phyloP scores from a whole-genome alignment of 1,140 invertebrate species.

The Pemphigus obesinymphae region DNA sequence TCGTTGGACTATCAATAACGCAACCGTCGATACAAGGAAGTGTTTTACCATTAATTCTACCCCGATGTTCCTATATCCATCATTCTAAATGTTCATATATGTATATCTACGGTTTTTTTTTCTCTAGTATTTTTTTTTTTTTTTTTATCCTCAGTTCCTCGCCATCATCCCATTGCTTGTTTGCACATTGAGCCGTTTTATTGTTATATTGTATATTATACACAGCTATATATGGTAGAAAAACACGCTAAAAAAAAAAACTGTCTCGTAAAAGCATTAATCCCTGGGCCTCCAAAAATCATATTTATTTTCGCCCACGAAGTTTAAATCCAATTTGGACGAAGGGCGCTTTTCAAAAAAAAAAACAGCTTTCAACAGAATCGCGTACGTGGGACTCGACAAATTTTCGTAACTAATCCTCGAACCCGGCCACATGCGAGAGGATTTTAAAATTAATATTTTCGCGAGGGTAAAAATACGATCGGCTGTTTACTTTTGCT shows the following conservation, averaged over 20 bases:
- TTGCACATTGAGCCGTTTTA: background rate
- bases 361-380: slow-evolving; percentile 11
- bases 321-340: slow-evolving; percentile 31
- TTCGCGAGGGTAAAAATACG: slow-evolving; percentile 19
- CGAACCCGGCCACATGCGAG: background rate
- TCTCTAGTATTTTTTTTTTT: background rate
- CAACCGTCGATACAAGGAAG: slow-evolving; percentile 30
- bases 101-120: background rate
- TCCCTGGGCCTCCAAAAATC: slow-evolving; percentile 8
- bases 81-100: background rate
- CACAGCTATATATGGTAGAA: background rate
- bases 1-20: slow-evolving; percentile 25
- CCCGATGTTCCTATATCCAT: background rate
- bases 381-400: background rate
- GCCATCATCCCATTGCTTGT: background rate
- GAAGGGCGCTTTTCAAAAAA: background rate
- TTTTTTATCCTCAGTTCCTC: no score
- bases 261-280: background rate
- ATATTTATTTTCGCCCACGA: slow-evolving; percentile 23
- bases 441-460: slow-evolving; percentile 39
- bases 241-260: background rate
- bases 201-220: background rate
- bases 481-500: slow-evolving; percentile 33
- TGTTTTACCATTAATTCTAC: slow-evolving; percentile 35
- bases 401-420: background rate